Base-by-base conservation (phyloP, 2,797 vertebrate genomes). In the Valencia hispanica region DNA sequence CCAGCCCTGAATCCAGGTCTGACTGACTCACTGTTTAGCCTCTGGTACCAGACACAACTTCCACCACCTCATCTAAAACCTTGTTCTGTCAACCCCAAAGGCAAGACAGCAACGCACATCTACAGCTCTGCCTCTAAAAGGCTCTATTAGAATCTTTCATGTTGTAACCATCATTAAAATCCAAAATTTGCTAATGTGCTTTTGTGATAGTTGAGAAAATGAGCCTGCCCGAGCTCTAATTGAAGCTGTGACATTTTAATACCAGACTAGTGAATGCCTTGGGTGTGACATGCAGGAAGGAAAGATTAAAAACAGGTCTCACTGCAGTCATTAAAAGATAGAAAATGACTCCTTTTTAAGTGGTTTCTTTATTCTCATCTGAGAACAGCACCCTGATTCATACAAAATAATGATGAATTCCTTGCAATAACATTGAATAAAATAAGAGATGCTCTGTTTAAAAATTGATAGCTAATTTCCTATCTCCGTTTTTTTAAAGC, bases 211-310 rank as follows among this genome's bases (percentile, higher is more conserved):
- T 43, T 45, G 70, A 73, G 68, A 65, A 89, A 87, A 91, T 91
- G 69, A 82, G 75, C 78, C 78, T 57, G 69, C 76, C 79, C 73
- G 72, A 78, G 72, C 75, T 83, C 78, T 75, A 83, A 90, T 93
- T 86, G 79, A 81, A 84, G 76, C 77, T 68, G 79, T 94, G 88
- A 90, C 91, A 89, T 90, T 91, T 92, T 83, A 88, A 88, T 87
- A 78, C 68, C 7, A 55, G 75, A 71, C 77, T 66, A 78, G 66
- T 50, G 10, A 77, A 85, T 47, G 88, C 87, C 86, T 82, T 70
- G 81, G 77, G 84, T 79, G 8, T 72, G 63, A 80, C 75, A 50
- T 78, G 66, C 79, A 74, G 74, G 43, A 74, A 73, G 50, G 66
- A 41, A 3, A 70, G 81, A 83, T 82, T 68, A 85, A 48, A 91